Percentiles rank a stretch among this genome's conserved stretches.
These are phyloP conservation scores for Corythucha ciliata DNA, from an alignment of 2,888 invertebrate species.

Conservation along the genomic window DNA sequence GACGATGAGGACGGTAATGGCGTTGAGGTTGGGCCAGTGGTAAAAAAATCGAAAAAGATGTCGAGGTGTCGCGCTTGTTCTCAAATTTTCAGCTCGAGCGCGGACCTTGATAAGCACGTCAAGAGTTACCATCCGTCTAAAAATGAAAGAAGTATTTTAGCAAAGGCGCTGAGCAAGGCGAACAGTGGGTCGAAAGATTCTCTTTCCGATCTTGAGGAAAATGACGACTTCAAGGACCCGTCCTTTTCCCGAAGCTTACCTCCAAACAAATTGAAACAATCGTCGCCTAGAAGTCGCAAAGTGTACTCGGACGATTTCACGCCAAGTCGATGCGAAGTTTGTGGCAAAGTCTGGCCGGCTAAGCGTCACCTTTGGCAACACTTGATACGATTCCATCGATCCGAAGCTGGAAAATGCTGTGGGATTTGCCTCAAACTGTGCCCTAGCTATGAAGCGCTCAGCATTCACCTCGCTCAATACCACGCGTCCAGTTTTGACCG, in stretches of 20 bases:
- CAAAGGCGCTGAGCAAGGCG: too few relatives aligned
- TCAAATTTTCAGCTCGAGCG: constrained; percentile 23
- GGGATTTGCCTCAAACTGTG: constrained; percentile 51
- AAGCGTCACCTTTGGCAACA: constrained; percentile 54
- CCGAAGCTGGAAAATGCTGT: constrained; percentile 50
- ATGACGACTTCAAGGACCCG: too few relatives aligned
- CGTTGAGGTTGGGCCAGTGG: constrained; percentile 17
- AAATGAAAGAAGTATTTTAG: too few relatives aligned
- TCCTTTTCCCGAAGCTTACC: too few relatives aligned
- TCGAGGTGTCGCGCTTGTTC: constrained; percentile 23
- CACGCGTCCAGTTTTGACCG: constrained; percentile 46
- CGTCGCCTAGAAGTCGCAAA: too few relatives aligned
- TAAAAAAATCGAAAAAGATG: constrained; percentile 22
- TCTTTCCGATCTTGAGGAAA: too few relatives aligned
- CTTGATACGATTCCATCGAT: constrained; percentile 48
- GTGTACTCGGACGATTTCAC: constrained; percentile 39
- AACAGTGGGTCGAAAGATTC: too few relatives aligned
- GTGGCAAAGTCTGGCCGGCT: constrained; percentile 51
- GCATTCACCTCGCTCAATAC: constrained; percentile 44
- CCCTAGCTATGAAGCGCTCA: constrained; percentile 44
- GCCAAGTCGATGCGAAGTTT: constrained; percentile 47
- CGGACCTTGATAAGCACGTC: constrained; percentile 30
- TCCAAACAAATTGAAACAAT: too few relatives aligned
- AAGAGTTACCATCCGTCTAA: too few relatives aligned
- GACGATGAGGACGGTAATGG: constrained; percentile 32